Evolutionary conservation across 2,113 vertebrate genomes (phyloP), one percentile per base, ranked within the genome.

Genomic region (Sapajus apella): DNA sequence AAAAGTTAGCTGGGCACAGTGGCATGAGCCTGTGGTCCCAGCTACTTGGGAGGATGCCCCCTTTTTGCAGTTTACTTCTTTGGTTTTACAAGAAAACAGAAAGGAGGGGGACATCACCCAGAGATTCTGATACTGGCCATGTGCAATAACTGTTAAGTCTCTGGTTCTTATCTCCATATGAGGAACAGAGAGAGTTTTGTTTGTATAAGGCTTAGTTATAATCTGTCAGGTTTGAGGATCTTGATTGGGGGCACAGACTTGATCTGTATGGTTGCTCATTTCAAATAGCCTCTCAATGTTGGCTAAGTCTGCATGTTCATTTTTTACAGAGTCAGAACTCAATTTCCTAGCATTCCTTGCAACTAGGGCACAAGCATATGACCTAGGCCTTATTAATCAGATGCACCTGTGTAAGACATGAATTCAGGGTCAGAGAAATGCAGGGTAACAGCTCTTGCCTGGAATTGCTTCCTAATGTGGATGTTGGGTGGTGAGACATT

Each of bases 111-210:
- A 23, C 9, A 32, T 85, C 3, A 45, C 27, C 18, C 27, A 55
- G 35, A 61, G 21, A 35, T 87, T 72, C 25, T 95, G 55, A n/a
- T 95, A 8, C 18, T 92, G 47, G 35, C 37, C 84, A 55, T 83
- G 50, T 55, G 0, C 37, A 70, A 2, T 70, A 96, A 56, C 70
- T 87, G 73, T 50, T 89, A 55, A n/a, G 30, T 56, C 30, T 83
- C 11, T 92, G 66, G 18, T 47, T 95, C 37, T 96, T 10, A 17
- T 56, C 40, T 73, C 72, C 13, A 16, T 75, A 45, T 83, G 87
- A 95, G 61, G 73, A 90, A 14, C 81, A 82, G n/a, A 75, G 13
- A 50, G 32, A 18, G 32, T 92, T 95, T 79, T 93, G 43, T 97
- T 84, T 50, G 14, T 90, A 27, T 5, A 85, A 83, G 32, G 20